These are phyloP conservation scores for Drosophila albomicans DNA, from an alignment of 1,140 invertebrate genomes.

Conservation along the genomic window DNA sequence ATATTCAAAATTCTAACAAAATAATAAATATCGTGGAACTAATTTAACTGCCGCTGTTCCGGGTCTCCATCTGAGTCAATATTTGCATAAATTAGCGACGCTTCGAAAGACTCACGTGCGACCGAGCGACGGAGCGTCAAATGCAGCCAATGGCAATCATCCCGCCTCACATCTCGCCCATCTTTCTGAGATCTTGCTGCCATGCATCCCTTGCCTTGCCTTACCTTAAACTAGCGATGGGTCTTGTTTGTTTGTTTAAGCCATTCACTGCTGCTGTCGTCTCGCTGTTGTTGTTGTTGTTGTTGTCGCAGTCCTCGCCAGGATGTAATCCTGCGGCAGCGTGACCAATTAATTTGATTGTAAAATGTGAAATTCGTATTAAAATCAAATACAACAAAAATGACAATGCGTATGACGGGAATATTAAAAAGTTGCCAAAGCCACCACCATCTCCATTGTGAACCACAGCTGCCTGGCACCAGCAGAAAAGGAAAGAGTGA, in stretches of 20 bases:
- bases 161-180: neutral
- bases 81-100: conserved; percentile 82
- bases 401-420: conserved; percentile 79
- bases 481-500: neutral
- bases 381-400: conserved; percentile 84
- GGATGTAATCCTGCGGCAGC: conserved; percentile 78
- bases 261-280: conserved; percentile 46
- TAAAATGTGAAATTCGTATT: conserved; percentile 84
- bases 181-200: conserved; percentile 23
- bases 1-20: conserved; percentile 80
- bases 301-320: conserved; percentile 31
- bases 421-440: conserved; percentile 75
- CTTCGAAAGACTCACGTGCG: conserved; percentile 72
- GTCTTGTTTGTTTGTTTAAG: conserved; percentile 72
- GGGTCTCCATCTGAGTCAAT: conserved; percentile 54
- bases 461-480: conserved; percentile 9
- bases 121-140: conserved; percentile 61
- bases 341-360: conserved; percentile 85
- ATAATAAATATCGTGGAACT: conserved; percentile 84
- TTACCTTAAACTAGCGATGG: conserved; percentile 1
- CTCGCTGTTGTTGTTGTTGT: conserved; percentile 11
- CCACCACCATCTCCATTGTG: conserved; percentile 46
- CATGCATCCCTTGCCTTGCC: conserved; percentile 60
- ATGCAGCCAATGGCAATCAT: conserved; percentile 73
- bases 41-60: conserved; percentile 69